Conservation (phyloP, 1,140 invertebrate species). For the Polypedilum pembai region DNA sequence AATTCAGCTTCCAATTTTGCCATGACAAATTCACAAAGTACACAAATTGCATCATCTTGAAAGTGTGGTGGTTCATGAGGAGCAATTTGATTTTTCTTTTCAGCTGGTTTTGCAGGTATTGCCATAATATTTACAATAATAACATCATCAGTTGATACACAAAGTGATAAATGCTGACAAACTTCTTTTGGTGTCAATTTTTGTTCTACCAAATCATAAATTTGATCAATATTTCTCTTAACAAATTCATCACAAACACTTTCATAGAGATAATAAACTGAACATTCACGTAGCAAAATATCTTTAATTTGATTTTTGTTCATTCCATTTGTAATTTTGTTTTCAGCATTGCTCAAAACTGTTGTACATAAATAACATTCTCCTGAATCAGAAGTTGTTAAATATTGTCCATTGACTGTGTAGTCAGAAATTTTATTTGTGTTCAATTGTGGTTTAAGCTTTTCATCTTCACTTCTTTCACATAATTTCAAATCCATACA, state of each 20-base stretch:
- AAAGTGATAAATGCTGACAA: constrained; percentile 58
- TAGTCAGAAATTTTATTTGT: too few species aligned
- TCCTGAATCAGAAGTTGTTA: constrained; percentile 34
- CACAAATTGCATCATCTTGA: constrained; percentile 43
- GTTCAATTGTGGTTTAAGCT: too few species aligned
- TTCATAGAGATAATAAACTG: background rate
- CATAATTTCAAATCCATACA: constrained; percentile 69
- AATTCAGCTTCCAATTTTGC: constrained; percentile 54
- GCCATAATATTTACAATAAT: background rate
- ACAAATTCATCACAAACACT: constrained; percentile 61
- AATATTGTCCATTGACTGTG: constrained; percentile 46
- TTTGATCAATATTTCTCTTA: constrained; percentile 60
- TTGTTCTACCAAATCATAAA: constrained; percentile 62
- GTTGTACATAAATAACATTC: background rate
- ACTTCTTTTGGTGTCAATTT: constrained; percentile 56
- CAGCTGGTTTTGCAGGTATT: background rate
- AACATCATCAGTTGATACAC: constrained; percentile 36
- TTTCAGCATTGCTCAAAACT: background rate
- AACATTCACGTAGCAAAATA: background rate
- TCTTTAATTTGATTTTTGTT: background rate
- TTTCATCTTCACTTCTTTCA: too few species aligned
- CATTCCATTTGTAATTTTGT: background rate
- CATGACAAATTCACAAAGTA: constrained; percentile 62
- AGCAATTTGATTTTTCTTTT: too few species aligned
- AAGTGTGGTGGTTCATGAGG: constrained; percentile 20